A percentile compares a stretch with the other conserved stretches of the same genome.
These are phyloP conservation scores for Pristionchus exspectatus DNA, from an alignment of 2,888 invertebrate species.

Conservation along the genomic window DNA sequence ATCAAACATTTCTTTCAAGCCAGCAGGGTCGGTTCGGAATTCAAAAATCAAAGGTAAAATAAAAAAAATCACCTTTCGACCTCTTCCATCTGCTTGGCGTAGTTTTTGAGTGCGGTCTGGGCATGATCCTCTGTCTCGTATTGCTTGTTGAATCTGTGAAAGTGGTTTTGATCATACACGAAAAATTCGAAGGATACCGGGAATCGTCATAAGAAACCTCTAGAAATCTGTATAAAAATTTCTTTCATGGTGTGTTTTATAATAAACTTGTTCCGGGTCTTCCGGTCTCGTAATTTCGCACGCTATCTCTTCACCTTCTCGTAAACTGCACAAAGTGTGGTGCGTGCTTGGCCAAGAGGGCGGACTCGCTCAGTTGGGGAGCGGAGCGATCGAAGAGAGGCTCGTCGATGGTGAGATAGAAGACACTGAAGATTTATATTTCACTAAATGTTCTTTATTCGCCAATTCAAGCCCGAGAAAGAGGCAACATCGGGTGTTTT, in stretches of 20 bases:
- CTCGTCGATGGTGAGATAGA: constrained; percentile 2
- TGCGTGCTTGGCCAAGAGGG: constrained; percentile 37
- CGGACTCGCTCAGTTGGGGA: background rate
- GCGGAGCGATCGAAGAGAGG: background rate
- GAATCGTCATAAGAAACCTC: too few species aligned
- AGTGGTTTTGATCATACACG: too few species aligned
- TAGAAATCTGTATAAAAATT: too few species aligned
- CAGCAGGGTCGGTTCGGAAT: background rate
- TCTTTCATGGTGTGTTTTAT: too few species aligned
- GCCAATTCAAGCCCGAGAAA: too few species aligned
- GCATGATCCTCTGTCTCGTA: background rate
- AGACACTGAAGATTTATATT: constrained; percentile 27
- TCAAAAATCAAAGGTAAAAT: background rate
- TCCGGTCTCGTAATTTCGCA: background rate
- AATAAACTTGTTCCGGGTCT: too few species aligned
- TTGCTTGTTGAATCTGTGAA: constrained; percentile 46
- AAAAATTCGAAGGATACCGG: too few species aligned
- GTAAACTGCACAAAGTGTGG: constrained; percentile 19
- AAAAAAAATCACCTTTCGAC: background rate
- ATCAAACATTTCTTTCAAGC: background rate
- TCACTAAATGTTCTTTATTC: too few species aligned
- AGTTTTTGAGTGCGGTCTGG: background rate
- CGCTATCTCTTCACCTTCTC: background rate
- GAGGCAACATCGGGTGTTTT: too few species aligned
- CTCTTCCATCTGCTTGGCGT: constrained; percentile 21